A percentile compares a stretch with the other conserved stretches of the same genome.
phyloP scores from a whole-genome alignment of 2,888 invertebrate species.

The Scaptomyza tumidula region DNA sequence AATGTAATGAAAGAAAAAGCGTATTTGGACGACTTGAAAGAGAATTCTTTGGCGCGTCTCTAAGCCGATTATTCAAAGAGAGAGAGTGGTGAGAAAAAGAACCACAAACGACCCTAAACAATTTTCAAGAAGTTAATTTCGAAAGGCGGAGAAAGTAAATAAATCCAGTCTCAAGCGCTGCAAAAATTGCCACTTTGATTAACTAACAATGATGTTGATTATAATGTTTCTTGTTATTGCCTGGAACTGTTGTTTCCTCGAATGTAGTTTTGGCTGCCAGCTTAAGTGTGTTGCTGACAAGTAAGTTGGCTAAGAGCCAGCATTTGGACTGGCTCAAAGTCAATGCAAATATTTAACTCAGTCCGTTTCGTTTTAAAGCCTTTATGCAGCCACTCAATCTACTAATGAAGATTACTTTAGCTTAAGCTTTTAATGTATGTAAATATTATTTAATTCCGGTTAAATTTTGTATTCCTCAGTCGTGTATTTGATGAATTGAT shows the following conservation, averaged over 20 bases:
- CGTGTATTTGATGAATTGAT: too few relatives aligned
- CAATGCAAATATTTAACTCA: slow-evolving; percentile 30
- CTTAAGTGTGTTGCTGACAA: slow-evolving; percentile 31
- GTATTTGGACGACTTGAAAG: slow-evolving; percentile 55
- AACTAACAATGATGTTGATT: slow-evolving; percentile 31
- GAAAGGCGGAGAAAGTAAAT: not conserved
- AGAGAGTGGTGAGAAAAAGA: slow-evolving; percentile 15
- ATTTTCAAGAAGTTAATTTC: slow-evolving; percentile 58
- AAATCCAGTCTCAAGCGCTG: slow-evolving; percentile 24
- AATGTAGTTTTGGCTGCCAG: slow-evolving; percentile 31
- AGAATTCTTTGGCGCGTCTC: slow-evolving; percentile 61
- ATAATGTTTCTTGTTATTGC: slow-evolving; percentile 6
- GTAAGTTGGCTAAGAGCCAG: slow-evolving; percentile 20
- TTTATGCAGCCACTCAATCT: slow-evolving; percentile 19
- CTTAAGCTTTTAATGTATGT: not conserved
- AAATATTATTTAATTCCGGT: not conserved
- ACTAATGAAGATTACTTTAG: not conserved
- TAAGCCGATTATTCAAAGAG: slow-evolving; percentile 65
- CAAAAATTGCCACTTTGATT: slow-evolving; percentile 56
- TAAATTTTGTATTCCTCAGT: not conserved
- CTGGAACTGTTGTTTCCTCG: slow-evolving; percentile 5
- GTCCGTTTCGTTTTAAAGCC: not conserved
- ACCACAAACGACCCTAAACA: slow-evolving; percentile 60
- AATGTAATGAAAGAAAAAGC: slow-evolving; percentile 64
- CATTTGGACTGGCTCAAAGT: slow-evolving; percentile 21